Evolutionary conservation across 2,797 vertebrate species (phyloP).

Genomic region (Tadarida brasiliensis): DNA sequence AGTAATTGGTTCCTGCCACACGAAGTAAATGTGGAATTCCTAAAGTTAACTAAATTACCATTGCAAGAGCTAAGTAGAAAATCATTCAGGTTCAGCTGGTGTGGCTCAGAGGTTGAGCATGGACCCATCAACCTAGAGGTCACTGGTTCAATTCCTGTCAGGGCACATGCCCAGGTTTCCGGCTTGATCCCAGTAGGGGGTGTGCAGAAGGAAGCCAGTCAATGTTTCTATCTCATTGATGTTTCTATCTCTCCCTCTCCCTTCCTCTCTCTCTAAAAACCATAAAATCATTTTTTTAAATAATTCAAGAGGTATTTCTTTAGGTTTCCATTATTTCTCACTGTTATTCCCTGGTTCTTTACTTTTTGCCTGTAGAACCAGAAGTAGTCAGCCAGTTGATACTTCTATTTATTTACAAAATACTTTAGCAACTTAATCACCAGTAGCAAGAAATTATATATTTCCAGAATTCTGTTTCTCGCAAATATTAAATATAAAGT

Average conservation of each 20-base stretch:
- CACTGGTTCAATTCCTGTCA: too few species aligned
- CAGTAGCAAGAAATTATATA: neutral
- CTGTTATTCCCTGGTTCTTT: neutral
- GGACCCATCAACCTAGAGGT: too few species aligned
- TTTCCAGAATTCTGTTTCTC: conserved; percentile 24
- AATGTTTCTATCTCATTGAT: too few species aligned
- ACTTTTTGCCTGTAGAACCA: neutral
- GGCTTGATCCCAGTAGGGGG: too few species aligned
- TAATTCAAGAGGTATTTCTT: neutral
- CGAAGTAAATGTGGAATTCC: neutral
- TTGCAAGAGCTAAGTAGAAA: neutral
- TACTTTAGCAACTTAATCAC: neutral
- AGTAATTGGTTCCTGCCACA: neutral
- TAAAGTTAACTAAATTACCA: neutral
- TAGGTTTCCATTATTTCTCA: neutral
- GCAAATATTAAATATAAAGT: conserved; percentile 2
- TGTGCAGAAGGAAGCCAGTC: too few species aligned
- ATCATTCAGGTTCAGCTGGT: neutral
- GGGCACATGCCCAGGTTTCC: too few species aligned
- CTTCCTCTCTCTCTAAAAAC: too few species aligned
- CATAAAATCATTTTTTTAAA: neutral
- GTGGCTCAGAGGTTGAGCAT: too few species aligned
- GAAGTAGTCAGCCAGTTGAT: neutral
- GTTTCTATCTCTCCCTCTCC: too few species aligned
- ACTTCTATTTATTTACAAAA: neutral